A percentile compares a stretch with the other conserved stretches of the same genome.
Evolutionary conservation across 2,113 vertebrate genomes (phyloP).

Genomic region (Anhinga rufa): DNA sequence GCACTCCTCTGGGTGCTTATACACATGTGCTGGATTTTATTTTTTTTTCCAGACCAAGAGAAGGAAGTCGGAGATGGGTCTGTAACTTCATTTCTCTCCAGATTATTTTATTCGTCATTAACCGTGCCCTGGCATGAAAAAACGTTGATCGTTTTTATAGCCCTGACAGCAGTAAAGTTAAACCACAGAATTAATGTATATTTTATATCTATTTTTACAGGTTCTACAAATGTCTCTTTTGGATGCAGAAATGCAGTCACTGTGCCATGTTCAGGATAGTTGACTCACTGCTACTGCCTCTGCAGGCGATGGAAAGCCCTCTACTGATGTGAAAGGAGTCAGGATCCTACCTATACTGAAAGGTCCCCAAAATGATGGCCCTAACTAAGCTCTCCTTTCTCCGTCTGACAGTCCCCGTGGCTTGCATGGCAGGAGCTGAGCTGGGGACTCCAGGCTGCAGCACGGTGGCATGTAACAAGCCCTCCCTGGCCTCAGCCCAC

Average conservation of each 20-base stretch:
- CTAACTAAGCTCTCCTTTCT: background rate
- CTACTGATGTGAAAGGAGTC: background rate
- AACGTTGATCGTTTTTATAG: background rate
- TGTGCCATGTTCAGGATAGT: accelerated
- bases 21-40: background rate
- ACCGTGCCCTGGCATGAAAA: background rate
- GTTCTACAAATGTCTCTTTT: background rate
- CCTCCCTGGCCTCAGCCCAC: background rate
- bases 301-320: background rate
- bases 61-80: background rate
- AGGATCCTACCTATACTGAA: background rate
- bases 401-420: background rate
- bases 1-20: background rate
- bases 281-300: background rate
- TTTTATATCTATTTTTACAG: constrained; percentile 33
- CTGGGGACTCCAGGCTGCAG: background rate
- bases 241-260: background rate
- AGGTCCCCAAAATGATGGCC: background rate
- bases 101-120: background rate
- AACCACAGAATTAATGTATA: background rate
- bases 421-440: background rate
- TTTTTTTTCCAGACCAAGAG: background rate
- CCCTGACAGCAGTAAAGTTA: constrained; percentile 10
- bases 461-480: accelerated
- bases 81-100: constrained; percentile 9